Conservation (phyloP, 37 sponge, comb jelly and placozoan genomes). For the Aphrocallistes beatrix region DNA sequence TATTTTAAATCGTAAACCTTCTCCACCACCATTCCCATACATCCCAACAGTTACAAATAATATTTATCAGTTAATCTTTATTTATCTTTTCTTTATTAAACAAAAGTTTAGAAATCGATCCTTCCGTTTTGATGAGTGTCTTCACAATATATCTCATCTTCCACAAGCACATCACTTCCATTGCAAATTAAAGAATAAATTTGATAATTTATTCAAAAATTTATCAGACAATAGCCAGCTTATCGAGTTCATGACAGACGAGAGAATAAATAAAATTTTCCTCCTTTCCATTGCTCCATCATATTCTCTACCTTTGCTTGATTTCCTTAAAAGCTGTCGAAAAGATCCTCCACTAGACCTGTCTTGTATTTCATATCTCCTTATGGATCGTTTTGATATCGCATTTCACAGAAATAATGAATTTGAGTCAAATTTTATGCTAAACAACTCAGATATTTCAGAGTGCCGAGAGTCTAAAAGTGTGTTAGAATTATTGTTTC, state of each 20-base stretch:
- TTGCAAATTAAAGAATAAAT: background rate
- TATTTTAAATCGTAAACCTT: no score
- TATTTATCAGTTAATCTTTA: no score
- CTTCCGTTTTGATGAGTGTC: background rate
- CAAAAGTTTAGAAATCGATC: background rate
- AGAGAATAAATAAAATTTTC: background rate
- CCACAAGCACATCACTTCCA: background rate
- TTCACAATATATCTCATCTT: background rate
- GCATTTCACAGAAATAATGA: background rate
- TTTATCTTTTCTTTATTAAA: background rate
- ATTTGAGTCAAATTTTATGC: background rate
- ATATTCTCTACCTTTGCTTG: background rate
- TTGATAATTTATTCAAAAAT: background rate
- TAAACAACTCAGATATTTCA: background rate
- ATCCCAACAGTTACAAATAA: no score
- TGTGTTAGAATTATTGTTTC: slow-evolving; percentile 27
- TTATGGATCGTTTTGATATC: background rate
- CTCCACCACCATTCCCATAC: no score
- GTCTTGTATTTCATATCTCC: background rate
- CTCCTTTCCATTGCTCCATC: background rate
- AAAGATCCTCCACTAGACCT: background rate
- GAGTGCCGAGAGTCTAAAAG: background rate
- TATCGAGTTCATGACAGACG: background rate
- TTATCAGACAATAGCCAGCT: background rate
- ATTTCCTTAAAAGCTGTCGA: background rate